Evolutionary conservation across 2,113 vertebrate genomes (phyloP), one percentile per base, ranked within the genome.

Genomic region (Perca schrenkii): DNA sequence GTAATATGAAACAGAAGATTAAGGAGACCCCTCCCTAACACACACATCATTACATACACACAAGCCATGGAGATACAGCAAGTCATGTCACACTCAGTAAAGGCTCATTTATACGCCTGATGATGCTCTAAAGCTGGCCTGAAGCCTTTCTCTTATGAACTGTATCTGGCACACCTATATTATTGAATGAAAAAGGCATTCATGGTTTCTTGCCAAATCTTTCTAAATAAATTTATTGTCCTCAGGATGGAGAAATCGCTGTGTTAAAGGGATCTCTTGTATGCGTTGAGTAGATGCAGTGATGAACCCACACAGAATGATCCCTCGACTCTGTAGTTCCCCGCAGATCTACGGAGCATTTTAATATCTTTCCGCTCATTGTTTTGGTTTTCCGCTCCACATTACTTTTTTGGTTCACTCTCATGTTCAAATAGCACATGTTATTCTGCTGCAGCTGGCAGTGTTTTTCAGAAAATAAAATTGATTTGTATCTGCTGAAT

Each of bases 1-100:
- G 71, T 85, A 87, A 90, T 86, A 46, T 58, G 73, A 86, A 89
- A 79, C 84, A 89, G 78, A 82, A 60, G 73, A 84, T 21, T 47
- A 46, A 65, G 52, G 47, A 71, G 49, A 82, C 61, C 31, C 69
- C 63, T 77, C 83, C 79, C 53, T 57, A 54, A 78, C 46, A 74
- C 68, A 75, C 67, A 79, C 70, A 66, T 68, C 31, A 70, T 36
- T 61, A 69, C 65, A 76, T 43, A 31, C 17, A 1, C 60, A 63
- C 54, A 58, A 8, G 40, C 40, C 40, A 43, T 11, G 84, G 60
- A 77, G 47, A 49, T 28, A 31, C 28, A 36, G 14, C 21, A 54
- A 25, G 70, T 67, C 70, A 14, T 1, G 36, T 7, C 68, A 81
- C 68, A 15, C 4, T 66, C 46, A 46, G 80, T 74, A 87, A 79